phyloP scores from a whole-genome alignment of 30 jellyfish, hydroid and myxozoan species.

The Nemopilema nomurai region DNA sequence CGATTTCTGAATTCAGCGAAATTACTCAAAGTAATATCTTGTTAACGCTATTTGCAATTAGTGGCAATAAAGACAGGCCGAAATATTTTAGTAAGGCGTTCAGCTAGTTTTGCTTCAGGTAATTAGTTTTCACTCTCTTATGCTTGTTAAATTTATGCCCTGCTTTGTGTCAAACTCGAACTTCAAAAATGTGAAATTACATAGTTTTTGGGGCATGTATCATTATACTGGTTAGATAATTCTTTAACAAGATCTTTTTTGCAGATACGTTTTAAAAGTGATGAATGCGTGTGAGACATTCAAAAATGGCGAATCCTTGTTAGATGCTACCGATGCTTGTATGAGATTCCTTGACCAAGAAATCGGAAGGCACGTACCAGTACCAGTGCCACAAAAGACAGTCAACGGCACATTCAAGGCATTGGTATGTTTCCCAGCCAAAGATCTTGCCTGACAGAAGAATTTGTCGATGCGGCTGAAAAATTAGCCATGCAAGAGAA shows the following conservation, averaged over 20 bases:
- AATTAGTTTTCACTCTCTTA: background rate
- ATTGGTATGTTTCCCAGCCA: conserved; percentile 3
- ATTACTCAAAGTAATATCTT: too few relatives aligned
- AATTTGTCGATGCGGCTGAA: background rate
- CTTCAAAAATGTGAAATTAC: too few relatives aligned
- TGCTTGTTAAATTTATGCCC: background rate
- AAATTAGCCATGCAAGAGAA: background rate
- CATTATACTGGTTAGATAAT: background rate
- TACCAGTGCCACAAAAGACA: conserved; percentile 13
- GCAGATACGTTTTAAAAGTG: conserved; percentile 10
- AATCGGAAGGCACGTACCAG: background rate
- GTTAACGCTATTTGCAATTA: too few relatives aligned
- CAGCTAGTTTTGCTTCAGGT: too few relatives aligned
- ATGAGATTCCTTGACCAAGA: background rate
- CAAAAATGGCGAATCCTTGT: background rate
- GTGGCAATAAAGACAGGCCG: too few relatives aligned
- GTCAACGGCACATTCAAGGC: background rate
- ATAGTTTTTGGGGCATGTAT: background rate
- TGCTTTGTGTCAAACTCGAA: background rate
- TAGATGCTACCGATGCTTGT: conserved; percentile 23
- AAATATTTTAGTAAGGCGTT: too few relatives aligned
- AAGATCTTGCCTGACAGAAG: background rate
- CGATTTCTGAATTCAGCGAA: too few relatives aligned
- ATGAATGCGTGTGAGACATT: conserved; percentile 14
- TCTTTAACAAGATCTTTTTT: background rate